A percentile compares a stretch with the other conserved stretches of the same genome.
phyloP scores from a whole-genome alignment of 2,888 invertebrate species.

The Acleris holmiana region DNA sequence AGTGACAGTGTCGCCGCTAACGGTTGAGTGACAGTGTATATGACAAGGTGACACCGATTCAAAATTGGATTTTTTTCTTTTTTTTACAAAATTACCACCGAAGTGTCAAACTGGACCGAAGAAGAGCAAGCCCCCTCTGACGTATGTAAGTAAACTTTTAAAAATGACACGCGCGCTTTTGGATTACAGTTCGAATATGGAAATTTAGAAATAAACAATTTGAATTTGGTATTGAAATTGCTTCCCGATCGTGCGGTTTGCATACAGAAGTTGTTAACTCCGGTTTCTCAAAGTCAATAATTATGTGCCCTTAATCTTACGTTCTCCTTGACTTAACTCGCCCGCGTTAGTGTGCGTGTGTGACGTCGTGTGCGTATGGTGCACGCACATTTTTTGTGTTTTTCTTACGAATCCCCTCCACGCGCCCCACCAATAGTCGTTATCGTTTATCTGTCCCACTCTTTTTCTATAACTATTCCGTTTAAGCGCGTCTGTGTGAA shows the following conservation, averaged over 20 bases:
- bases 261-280: constrained; percentile 17
- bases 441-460: constrained; percentile 80
- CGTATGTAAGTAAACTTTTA: constrained; percentile 76
- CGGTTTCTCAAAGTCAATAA: constrained; percentile 47
- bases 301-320: constrained; percentile 67
- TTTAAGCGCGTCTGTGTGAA: constrained; percentile 63
- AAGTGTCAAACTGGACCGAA: constrained; percentile 84
- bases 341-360: constrained; percentile 55
- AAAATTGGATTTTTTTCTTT: constrained; percentile 68
- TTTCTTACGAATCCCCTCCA: constrained; percentile 72
- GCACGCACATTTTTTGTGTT: constrained; percentile 81
- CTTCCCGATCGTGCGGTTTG: constrained; percentile 18
- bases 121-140: constrained; percentile 81
- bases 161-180: constrained; percentile 27
- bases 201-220: constrained; percentile 11
- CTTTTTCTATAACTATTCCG: constrained; percentile 77
- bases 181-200: neutral
- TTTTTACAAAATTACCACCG: constrained; percentile 81
- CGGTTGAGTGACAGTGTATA: constrained; percentile 69
- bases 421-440: constrained; percentile 70
- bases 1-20: constrained; percentile 73
- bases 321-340: constrained; percentile 59
- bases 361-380: constrained; percentile 67
- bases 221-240: constrained; percentile 11
- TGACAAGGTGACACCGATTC: constrained; percentile 71